Conservation (phyloP, 2,797 vertebrate species). For the Artibeus lituratus region DNA sequence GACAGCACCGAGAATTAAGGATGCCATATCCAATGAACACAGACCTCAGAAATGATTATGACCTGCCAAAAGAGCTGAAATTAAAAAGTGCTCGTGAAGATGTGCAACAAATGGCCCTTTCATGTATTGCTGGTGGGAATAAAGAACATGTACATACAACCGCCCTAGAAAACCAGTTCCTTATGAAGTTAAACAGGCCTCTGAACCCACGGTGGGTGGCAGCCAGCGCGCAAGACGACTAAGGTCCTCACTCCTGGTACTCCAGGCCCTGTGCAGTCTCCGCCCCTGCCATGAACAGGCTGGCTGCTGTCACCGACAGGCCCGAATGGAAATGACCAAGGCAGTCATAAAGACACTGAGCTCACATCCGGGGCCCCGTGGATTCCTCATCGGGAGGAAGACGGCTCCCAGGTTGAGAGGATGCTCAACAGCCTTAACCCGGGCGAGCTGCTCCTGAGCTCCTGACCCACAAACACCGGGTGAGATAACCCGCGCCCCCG, state of each 20-base stretch:
- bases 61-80: not conserved
- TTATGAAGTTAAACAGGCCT: not conserved
- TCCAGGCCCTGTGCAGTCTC: not conserved
- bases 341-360: not conserved
- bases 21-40: not conserved
- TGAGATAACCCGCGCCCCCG: not conserved
- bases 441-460: not conserved
- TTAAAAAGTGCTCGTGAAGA: not conserved
- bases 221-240: accelerated
- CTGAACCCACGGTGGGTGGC: not conserved
- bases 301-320: not conserved
- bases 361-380: not conserved
- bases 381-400: not conserved
- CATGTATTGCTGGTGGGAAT: accelerated
- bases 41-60: not conserved
- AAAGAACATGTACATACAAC: no score
- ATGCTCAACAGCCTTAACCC: not conserved
- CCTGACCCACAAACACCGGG: not conserved
- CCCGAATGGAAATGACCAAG: not conserved
- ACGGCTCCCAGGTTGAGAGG: not conserved
- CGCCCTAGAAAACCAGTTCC: not conserved
- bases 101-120: no score
- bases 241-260: not conserved
- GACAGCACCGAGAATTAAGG: not conserved
- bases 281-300: no score